These are phyloP conservation scores for Notolepis coatsorum DNA, from an alignment of 2,797 vertebrate species.

Conservation along the genomic window DNA sequence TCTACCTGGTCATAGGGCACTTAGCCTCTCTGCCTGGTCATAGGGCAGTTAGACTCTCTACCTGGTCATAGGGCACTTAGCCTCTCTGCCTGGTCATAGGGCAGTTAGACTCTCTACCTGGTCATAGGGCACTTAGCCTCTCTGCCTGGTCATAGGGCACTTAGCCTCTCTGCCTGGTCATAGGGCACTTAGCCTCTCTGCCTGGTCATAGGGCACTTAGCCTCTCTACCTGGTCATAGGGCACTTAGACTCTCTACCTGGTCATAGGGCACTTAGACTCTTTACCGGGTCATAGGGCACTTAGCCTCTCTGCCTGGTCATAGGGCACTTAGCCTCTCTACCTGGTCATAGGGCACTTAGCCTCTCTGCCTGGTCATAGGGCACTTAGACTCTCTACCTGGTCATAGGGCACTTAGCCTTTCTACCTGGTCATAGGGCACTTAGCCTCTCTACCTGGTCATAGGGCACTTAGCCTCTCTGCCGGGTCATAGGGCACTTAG, in stretches of 20 bases:
- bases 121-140: not conserved
- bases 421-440: too few species aligned
- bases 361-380: not conserved
- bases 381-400: slow-evolving; percentile 3
- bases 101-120: slow-evolving; percentile 3
- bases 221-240: not conserved
- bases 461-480: not conserved
- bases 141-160: too few species aligned
- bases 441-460: not conserved
- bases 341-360: not conserved
- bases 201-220: too few species aligned
- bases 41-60: slow-evolving; percentile 13
- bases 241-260: not conserved
- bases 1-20: not conserved
- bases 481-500: too few species aligned
- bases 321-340: slow-evolving; percentile 14
- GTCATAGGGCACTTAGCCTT: not conserved
- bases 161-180: not conserved
- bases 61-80: not conserved
- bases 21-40: not conserved
- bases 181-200: not conserved
- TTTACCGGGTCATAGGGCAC: not conserved
- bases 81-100: not conserved
- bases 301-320: not conserved
- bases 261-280: too few species aligned